Conservation (phyloP, 2,113 vertebrate species). For the Brienomyrus longianalis region DNA sequence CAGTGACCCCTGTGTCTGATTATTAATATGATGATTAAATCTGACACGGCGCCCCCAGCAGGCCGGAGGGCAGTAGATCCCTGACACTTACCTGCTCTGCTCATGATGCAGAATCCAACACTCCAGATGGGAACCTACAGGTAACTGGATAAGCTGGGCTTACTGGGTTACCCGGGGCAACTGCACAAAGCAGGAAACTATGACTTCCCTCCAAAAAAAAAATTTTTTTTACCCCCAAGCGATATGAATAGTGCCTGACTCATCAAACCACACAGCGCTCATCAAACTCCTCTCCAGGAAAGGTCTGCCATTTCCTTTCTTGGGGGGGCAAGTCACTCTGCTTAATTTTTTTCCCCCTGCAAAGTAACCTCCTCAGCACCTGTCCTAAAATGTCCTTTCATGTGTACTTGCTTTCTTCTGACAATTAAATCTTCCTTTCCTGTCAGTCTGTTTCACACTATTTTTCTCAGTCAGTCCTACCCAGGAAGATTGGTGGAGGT, state of each 20-base stretch:
- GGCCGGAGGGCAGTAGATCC: not conserved
- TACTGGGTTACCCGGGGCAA: not conserved
- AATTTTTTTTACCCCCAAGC: not conserved
- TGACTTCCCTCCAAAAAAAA: not conserved
- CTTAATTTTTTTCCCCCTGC: not conserved
- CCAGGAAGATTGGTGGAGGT: constrained; percentile 42
- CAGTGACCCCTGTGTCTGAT: not conserved
- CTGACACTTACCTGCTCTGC: not conserved
- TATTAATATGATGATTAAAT: not conserved
- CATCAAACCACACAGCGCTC: not conserved
- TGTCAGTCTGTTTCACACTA: constrained; percentile 39
- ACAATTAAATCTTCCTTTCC: constrained; percentile 1
- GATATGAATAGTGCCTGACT: not conserved
- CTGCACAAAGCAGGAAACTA: not conserved
- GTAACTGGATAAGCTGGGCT: not conserved
- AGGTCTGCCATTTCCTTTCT: not conserved
- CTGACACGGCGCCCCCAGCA: not conserved
- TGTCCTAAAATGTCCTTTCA: constrained; percentile 11
- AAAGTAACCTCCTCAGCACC: not conserved
- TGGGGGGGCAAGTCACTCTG: not conserved
- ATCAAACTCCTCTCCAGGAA: not conserved
- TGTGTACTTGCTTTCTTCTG: not conserved
- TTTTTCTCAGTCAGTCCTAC: constrained; percentile 38
- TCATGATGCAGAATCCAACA: not conserved
- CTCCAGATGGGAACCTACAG: not conserved